A percentile compares a stretch with the other conserved stretches of the same genome.
Evolutionary conservation across 2,888 invertebrate genomes (phyloP).

Genomic region (Cotesia congregata): DNA sequence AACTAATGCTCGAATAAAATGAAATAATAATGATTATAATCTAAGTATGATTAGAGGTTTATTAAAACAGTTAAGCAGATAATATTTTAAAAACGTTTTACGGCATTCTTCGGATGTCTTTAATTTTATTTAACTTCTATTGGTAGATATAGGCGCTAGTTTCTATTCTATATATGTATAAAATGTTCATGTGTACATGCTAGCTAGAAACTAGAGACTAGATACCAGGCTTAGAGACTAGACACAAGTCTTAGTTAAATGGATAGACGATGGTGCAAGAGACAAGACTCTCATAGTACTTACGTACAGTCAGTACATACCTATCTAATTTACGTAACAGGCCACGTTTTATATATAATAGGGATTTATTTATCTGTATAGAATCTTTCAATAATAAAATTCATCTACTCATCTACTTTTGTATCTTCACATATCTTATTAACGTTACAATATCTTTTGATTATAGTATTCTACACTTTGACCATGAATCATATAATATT

Average conservation of each 20-base stretch:
- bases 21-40: background rate
- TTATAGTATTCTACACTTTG: background rate
- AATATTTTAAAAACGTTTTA: background rate
- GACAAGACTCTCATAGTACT: constrained; percentile 12
- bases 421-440: background rate
- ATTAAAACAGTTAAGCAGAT: background rate
- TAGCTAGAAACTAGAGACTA: background rate
- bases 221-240: background rate
- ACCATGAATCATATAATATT: background rate
- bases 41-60: background rate
- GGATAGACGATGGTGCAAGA: constrained; percentile 56
- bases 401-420: background rate
- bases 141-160: background rate
- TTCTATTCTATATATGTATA: background rate
- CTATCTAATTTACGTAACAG: constrained; percentile 57
- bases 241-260: constrained; percentile 5
- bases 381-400: background rate
- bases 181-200: background rate
- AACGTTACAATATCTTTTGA: background rate
- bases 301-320: constrained; percentile 52
- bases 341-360: constrained; percentile 21
- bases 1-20: background rate
- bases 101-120: background rate
- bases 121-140: background rate
- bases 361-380: background rate